These are phyloP conservation scores for Atherinomorus stipes DNA, from an alignment of 2,113 vertebrate genomes.

Conservation along the genomic window DNA sequence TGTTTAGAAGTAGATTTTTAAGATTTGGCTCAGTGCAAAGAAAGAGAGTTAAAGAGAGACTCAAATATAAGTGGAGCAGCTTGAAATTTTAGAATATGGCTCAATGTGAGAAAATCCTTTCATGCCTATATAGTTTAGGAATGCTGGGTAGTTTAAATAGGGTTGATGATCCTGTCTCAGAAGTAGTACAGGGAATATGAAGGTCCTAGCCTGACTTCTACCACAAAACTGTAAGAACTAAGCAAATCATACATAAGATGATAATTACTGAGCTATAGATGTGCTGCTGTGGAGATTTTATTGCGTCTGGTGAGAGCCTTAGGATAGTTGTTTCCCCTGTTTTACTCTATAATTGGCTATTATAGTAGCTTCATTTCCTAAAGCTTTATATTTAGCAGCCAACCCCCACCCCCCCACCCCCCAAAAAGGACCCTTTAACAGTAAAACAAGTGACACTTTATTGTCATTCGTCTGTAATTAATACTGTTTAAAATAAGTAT, in stretches of 20 bases:
- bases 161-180: conserved; percentile 1
- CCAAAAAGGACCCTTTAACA: background rate
- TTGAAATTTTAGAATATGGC: background rate
- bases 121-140: background rate
- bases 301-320: background rate
- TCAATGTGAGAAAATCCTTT: conserved; percentile 5
- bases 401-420: too few relatives aligned
- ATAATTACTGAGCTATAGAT: background rate
- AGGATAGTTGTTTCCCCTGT: background rate
- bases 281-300: background rate
- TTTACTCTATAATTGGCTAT: background rate
- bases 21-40: background rate
- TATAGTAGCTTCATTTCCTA: background rate
- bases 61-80: conserved; percentile 12
- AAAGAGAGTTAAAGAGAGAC: conserved; percentile 14
- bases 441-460: background rate
- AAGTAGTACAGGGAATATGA: background rate
- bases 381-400: background rate
- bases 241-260: background rate
- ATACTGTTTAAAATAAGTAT: background rate
- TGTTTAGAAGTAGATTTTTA: too few relatives aligned
- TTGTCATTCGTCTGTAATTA: background rate
- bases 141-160: background rate
- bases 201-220: background rate
- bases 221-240: background rate